Percentiles rank a stretch among this genome's conserved stretches.
Conservation (phyloP, 2,113 vertebrate genomes). For the Scophthalmus maximus region DNA sequence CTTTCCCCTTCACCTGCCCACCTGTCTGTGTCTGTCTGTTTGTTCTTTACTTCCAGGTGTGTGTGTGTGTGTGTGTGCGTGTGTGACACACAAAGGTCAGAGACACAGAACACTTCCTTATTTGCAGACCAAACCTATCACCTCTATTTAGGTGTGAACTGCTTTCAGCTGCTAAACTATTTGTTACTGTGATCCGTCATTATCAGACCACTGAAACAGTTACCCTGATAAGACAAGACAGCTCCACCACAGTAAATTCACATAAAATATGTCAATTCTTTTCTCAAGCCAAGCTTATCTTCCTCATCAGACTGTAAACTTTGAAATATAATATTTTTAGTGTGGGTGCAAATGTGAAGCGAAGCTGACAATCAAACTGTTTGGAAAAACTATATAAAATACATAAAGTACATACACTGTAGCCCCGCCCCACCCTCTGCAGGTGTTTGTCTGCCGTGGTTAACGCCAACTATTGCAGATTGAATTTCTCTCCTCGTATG, state of each 20-base stretch:
- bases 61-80: conserved; percentile 35
- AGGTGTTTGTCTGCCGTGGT: conserved; percentile 66
- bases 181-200: conserved; percentile 18
- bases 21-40: conserved; percentile 44
- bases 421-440: not conserved
- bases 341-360: too few species aligned
- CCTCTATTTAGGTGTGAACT: not conserved
- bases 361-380: too few species aligned
- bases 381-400: too few species aligned
- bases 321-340: too few species aligned
- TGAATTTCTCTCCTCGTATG: conserved; percentile 25
- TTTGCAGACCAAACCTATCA: conserved; percentile 55
- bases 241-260: too few species aligned
- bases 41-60: conserved; percentile 64
- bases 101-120: conserved; percentile 77
- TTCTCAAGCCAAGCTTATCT: too few species aligned
- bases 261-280: too few species aligned
- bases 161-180: conserved; percentile 26
- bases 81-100: conserved; percentile 76
- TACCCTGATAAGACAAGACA: too few species aligned
- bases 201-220: not conserved
- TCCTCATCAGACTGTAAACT: too few species aligned
- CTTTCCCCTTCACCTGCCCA: conserved; percentile 40
- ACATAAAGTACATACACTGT: not conserved
- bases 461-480: conserved; percentile 44